Evolutionary conservation across 2,113 vertebrate genomes (phyloP), one percentile per base, ranked within the genome.

Genomic region (Oxyura jamaicensis): DNA sequence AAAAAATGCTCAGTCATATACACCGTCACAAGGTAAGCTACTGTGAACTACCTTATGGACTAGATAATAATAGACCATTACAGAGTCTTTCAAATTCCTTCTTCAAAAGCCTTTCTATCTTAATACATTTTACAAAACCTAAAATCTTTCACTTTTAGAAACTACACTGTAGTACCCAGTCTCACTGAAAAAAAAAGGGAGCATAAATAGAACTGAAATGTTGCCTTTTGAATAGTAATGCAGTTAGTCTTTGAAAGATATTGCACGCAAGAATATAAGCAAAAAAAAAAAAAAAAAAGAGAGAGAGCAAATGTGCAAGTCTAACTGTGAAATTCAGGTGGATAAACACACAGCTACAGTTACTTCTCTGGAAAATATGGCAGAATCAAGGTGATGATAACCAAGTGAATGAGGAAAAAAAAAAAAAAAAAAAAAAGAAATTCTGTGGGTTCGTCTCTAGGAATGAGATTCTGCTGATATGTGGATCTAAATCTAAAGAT

Each of bases 71-170:
- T 8, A 72, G 31, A 90, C 55, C 72, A 87, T 67, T 88, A 35
- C 42, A 68, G 35, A 84, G 48, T 63, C 66, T 93, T 93, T 93
- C 73, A 85, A 83, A 41, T 58, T 79, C 26, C 36, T 84, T 85
- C 41, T 92, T 90, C 71, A 80, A 93, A 95, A 91, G 11, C 35
- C 42, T 85, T 76, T 94, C 67, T 71, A 17, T 84, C 89, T 89
- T 79, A 93, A 84, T 13, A 31, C 82, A 82, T 58, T 91, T 66
- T 66, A 28, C 19, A 29, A 46, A 78, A 55, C 39, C 8, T 1
- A 60, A 78, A 89, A 82, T 72, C 44, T 89, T 86, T 87, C 74
- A 55, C 44, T 92, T 83, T 79, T 62, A 56, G 39, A 67, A 71
- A 58, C 16, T 66, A 33, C 59, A 53, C 13, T 66, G 35, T 55